Conservation (phyloP, 2,797 vertebrate genomes). For the Melanotaenia trifasciata region DNA sequence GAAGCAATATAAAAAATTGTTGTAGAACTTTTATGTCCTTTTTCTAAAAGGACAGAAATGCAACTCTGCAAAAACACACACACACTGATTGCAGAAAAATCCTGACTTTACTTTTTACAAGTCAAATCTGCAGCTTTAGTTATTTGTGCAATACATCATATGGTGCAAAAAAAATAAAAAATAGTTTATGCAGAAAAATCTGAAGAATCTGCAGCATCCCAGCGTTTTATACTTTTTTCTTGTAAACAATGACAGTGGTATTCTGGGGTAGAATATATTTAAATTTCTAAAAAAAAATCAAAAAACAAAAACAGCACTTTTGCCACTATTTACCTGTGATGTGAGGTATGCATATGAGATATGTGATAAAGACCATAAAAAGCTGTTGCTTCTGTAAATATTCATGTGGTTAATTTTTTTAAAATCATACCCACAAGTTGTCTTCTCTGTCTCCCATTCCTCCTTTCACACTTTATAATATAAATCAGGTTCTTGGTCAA, state of each 20-base stretch:
- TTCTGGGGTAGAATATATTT: neutral
- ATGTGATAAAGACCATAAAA: neutral
- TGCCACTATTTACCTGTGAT: neutral
- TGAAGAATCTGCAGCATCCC: neutral
- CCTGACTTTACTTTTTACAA: constrained; percentile 9
- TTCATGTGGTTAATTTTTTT: neutral
- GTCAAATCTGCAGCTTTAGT: constrained; percentile 3
- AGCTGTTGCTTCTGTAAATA: neutral
- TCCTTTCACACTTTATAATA: neutral
- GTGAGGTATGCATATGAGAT: neutral
- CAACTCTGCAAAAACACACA: constrained; percentile 19
- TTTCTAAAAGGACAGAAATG: constrained; percentile 15
- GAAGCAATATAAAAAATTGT: constrained; percentile 41
- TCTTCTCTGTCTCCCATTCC: neutral
- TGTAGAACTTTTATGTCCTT: constrained; percentile 28
- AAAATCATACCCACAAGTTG: neutral
- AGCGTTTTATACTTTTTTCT: neutral
- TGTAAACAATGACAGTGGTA: neutral
- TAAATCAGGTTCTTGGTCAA: neutral
- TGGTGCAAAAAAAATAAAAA: neutral
- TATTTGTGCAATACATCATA: neutral
- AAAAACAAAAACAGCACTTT: neutral
- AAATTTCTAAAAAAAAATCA: neutral
- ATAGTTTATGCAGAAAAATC: neutral
- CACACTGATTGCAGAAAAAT: neutral